phyloP scores from a whole-genome alignment of 1,140 invertebrate species.

The Achatina immaculata region DNA sequence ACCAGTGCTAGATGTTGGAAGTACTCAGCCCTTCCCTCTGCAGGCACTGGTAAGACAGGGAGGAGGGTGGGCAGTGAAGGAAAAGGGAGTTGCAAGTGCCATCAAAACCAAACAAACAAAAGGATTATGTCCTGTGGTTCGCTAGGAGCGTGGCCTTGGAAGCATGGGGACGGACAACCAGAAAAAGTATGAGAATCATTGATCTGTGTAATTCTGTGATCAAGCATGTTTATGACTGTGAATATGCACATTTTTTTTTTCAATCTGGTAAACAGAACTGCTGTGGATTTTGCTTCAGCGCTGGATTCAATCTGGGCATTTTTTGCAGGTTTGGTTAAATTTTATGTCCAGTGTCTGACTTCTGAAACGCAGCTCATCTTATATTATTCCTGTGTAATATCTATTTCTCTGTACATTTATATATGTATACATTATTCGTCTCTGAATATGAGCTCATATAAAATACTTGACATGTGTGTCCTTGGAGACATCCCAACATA shows the following conservation, averaged over 20 bases:
- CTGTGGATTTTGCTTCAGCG: constrained; percentile 68
- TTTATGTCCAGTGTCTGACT: not conserved
- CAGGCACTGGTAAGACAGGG: too few relatives aligned
- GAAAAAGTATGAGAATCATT: too few relatives aligned
- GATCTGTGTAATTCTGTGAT: not conserved
- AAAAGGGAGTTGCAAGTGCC: too few relatives aligned
- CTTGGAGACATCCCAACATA: not conserved
- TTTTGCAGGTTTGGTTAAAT: constrained; percentile 62
- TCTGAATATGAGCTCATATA: not conserved
- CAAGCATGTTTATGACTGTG: not conserved
- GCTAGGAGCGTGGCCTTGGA: not conserved
- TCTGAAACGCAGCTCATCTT: not conserved
- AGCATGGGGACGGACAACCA: constrained; percentile 1
- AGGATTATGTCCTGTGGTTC: too few relatives aligned
- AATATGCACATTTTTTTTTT: not conserved
- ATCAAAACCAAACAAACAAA: too few relatives aligned
- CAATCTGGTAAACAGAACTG: constrained; percentile 53
- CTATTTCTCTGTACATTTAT: not conserved
- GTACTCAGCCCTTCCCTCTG: too few relatives aligned
- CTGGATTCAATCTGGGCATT: constrained; percentile 68
- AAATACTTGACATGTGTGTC: not conserved
- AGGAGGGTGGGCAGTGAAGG: too few relatives aligned
- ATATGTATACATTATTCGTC: not conserved
- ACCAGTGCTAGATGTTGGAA: too few relatives aligned
- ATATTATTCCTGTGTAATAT: not conserved